Conservation (phyloP, 2,797 vertebrate species). For the Carcharodon carcharias region DNA sequence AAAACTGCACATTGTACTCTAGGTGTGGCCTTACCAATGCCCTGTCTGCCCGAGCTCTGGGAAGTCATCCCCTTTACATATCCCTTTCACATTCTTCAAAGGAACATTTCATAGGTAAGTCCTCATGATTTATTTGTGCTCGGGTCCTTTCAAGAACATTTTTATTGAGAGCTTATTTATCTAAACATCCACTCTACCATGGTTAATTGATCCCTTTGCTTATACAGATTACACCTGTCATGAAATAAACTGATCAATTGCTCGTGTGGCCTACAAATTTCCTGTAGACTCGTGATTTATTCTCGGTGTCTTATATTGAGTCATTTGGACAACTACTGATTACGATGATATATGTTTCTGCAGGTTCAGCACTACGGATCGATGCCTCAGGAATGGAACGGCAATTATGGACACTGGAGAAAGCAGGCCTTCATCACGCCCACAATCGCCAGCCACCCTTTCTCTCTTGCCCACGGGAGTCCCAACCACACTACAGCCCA, state of each 20-base stretch:
- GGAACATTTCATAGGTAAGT: not conserved
- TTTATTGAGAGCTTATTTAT: not conserved
- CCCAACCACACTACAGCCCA: slow-evolving; percentile 72
- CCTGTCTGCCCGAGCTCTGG: not conserved
- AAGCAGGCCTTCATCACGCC: slow-evolving; percentile 85
- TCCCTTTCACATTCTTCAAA: not conserved
- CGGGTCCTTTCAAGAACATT: not conserved
- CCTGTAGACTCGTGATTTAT: not conserved
- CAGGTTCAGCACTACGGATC: slow-evolving; percentile 87
- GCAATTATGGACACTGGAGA: slow-evolving; percentile 79
- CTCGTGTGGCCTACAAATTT: not conserved
- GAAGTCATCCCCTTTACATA: not conserved
- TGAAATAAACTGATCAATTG: not conserved
- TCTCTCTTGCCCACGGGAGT: slow-evolving; percentile 84
- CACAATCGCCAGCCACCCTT: slow-evolving; percentile 73
- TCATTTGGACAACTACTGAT: not conserved
- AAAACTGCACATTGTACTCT: not conserved
- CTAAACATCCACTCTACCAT: not conserved
- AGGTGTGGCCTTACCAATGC: not conserved
- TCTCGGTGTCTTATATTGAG: not conserved
- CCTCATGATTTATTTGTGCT: not conserved
- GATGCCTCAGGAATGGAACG: slow-evolving; percentile 88
- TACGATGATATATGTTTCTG: not conserved
- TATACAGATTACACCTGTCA: not conserved
- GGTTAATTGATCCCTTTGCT: not conserved